These are phyloP conservation scores for Cygnus atratus DNA, from an alignment of 2,113 vertebrate species.

Conservation along the genomic window DNA sequence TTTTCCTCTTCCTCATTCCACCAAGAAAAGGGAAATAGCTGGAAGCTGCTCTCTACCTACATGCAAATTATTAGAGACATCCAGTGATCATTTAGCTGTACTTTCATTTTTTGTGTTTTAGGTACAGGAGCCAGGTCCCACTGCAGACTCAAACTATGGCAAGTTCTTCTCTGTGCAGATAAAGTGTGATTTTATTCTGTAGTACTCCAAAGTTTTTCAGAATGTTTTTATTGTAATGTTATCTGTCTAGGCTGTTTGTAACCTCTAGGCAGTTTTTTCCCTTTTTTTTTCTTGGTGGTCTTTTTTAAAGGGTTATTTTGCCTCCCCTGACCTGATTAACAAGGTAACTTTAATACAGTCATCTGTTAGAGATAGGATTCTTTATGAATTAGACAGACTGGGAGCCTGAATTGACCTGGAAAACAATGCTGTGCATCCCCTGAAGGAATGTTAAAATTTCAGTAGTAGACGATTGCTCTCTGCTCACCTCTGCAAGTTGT, in stretches of 20 bases:
- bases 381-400: background rate
- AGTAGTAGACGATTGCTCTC: background rate
- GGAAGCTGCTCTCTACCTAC: background rate
- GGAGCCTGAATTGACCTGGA: slow-evolving; percentile 6
- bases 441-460: slow-evolving; percentile 31
- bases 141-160: background rate
- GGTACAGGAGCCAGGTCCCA: background rate
- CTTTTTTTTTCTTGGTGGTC: background rate
- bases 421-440: slow-evolving; percentile 4
- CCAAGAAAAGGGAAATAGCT: background rate
- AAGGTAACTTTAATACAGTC: background rate
- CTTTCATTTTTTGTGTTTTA: background rate
- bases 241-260: background rate
- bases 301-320: slow-evolving; percentile 5
- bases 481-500: slow-evolving; percentile 30
- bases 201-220: background rate
- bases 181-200: background rate
- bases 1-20: background rate
- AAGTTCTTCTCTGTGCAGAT: background rate
- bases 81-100: background rate
- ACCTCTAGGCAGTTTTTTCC: background rate
- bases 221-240: background rate
- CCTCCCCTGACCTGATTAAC: background rate
- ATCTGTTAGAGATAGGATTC: background rate
- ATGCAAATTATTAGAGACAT: background rate